A percentile compares a stretch with the other conserved stretches of the same genome.
phyloP scores from a whole-genome alignment of 2,888 invertebrate genomes.

The Cyrtodaria siliqua region DNA sequence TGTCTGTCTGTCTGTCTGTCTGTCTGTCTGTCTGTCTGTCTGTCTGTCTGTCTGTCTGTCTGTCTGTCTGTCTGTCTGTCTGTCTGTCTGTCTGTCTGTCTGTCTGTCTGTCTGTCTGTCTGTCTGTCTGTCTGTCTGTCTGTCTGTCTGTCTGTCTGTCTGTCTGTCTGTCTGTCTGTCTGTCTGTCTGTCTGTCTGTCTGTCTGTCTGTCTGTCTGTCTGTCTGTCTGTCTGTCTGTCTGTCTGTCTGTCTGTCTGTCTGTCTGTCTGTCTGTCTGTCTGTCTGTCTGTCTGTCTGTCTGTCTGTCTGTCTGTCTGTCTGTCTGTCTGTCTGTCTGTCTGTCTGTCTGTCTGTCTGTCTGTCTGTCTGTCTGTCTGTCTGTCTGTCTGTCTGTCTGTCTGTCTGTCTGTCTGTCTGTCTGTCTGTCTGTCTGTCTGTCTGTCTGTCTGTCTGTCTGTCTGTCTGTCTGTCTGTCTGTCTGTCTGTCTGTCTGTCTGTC shows the following conservation, averaged over 20 bases:
- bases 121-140: conserved; percentile 3
- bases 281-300: conserved; percentile 3
- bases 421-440: conserved; percentile 3
- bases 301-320: conserved; percentile 3
- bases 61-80: conserved; percentile 3
- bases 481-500: conserved; percentile 3
- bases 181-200: conserved; percentile 3
- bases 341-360: conserved; percentile 3
- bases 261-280: conserved; percentile 3
- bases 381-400: conserved; percentile 3
- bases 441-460: conserved; percentile 3
- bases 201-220: conserved; percentile 3
- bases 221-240: conserved; percentile 3
- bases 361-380: conserved; percentile 3
- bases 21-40: conserved; percentile 3
- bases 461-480: conserved; percentile 3
- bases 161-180: conserved; percentile 3
- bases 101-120: conserved; percentile 3
- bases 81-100: conserved; percentile 3
- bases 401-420: conserved; percentile 3
- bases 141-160: conserved; percentile 3
- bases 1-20: conserved; percentile 3
- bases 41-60: conserved; percentile 3
- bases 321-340: conserved; percentile 3
- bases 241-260: conserved; percentile 3